A percentile compares a stretch with the other conserved stretches of the same genome.
These are phyloP conservation scores for Machimus atricapillus DNA, from an alignment of 2,888 invertebrate species.

Conservation along the genomic window DNA sequence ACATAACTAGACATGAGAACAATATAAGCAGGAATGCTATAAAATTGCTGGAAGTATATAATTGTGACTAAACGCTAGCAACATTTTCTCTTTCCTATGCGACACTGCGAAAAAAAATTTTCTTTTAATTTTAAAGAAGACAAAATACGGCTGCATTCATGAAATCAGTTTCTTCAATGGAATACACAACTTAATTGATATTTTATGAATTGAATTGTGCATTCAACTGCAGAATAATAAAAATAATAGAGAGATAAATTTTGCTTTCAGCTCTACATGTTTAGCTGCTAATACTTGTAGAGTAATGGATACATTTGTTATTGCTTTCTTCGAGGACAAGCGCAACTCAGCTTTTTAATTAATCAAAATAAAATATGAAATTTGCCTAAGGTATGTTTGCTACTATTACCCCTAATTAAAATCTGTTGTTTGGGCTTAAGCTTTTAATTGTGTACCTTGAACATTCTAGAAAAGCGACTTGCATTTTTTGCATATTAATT, in stretches of 20 bases:
- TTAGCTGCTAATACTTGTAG: neutral
- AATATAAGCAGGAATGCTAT: neutral
- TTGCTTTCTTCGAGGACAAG: neutral
- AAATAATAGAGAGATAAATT: neutral
- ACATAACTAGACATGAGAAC: conserved; percentile 22
- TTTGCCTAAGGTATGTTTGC: neutral
- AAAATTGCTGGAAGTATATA: neutral
- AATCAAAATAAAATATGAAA: neutral
- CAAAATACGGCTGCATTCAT: neutral
- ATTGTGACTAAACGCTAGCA: neutral
- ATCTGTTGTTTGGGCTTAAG: neutral
- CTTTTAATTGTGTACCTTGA: neutral
- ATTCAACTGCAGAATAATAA: neutral
- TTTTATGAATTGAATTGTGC: neutral
- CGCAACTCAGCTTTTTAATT: neutral
- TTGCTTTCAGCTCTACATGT: neutral
- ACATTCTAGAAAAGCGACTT: neutral
- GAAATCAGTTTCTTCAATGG: neutral
- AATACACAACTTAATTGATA: neutral
- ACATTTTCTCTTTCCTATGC: neutral
- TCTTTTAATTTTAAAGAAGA: neutral
- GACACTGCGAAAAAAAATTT: neutral
- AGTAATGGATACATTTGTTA: neutral
- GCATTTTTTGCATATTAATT: neutral
- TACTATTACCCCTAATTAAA: neutral